A percentile compares a stretch with the other conserved stretches of the same genome.
Evolutionary conservation across 1,140 invertebrate species (phyloP).

Genomic region (Heterodera schachtii): DNA sequence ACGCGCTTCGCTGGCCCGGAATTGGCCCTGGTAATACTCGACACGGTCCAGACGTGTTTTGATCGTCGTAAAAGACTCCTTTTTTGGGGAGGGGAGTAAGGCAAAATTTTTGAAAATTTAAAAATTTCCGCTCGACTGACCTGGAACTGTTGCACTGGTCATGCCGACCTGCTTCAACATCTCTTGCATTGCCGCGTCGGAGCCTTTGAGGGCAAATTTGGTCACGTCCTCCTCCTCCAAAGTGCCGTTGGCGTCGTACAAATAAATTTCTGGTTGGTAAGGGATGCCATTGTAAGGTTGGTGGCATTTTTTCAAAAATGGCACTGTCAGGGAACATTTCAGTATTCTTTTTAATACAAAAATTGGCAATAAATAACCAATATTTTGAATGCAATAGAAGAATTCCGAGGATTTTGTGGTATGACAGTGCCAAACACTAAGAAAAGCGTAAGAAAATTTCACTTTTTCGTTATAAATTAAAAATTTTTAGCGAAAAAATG

Average conservation of each 20-base stretch:
- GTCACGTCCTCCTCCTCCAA: slow-evolving; percentile 65
- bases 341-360: no score
- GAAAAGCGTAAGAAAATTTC: no score
- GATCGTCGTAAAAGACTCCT: slow-evolving; percentile 65
- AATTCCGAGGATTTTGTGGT: no score
- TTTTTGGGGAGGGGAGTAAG: slow-evolving; percentile 25
- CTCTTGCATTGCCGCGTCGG: slow-evolving; percentile 34
- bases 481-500: neutral
- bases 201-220: slow-evolving; percentile 46
- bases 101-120: slow-evolving; percentile 22
- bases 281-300: no score
- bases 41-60: slow-evolving; percentile 66
- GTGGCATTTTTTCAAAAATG: no score
- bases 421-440: no score
- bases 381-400: neutral
- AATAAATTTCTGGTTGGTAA: slow-evolving; percentile 57
- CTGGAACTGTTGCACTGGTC: slow-evolving; percentile 43
- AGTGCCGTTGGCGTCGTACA: slow-evolving; percentile 61
- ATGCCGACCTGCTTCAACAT: slow-evolving; percentile 45
- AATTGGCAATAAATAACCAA: no score
- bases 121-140: slow-evolving; percentile 27
- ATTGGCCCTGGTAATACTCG: slow-evolving; percentile 65
- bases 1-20: slow-evolving; percentile 66
- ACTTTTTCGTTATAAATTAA: no score
- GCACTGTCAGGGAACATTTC: no score